These are phyloP conservation scores for Lasioglossum marginatum DNA, from an alignment of 2,888 invertebrate species.

Conservation along the genomic window DNA sequence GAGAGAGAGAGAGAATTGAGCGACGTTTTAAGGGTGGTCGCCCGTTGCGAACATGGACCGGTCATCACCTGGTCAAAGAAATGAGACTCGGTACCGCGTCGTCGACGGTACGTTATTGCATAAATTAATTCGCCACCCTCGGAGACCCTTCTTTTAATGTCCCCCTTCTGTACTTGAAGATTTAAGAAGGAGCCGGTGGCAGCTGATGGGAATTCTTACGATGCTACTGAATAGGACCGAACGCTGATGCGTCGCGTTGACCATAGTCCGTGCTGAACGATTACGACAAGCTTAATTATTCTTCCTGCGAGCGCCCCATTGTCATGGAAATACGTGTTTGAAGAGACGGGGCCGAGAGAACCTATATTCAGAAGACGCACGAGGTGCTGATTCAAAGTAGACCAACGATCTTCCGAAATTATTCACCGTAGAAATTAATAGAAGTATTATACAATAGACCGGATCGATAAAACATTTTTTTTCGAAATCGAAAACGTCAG, in stretches of 20 bases:
- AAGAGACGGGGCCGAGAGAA: constrained; percentile 10
- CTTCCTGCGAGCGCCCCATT: constrained; percentile 39
- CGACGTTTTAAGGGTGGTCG: constrained; percentile 64
- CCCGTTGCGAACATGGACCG: constrained; percentile 73
- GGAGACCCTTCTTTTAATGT: constrained; percentile 55
- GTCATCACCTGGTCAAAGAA: constrained; percentile 81
- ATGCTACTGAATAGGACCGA: constrained; percentile 44
- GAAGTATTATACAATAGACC: background rate
- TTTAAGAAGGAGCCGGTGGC: constrained; percentile 60
- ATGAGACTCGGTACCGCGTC: constrained; percentile 59
- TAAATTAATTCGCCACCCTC: constrained; percentile 80
- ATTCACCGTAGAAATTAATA: background rate
- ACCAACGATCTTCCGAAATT: background rate
- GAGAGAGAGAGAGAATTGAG: constrained; percentile 13
- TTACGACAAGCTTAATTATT: constrained; percentile 65
- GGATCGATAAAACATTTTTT: too few species aligned
- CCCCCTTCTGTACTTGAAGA: constrained; percentile 49
- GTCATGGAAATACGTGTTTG: constrained; percentile 54
- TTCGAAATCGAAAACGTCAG: too few species aligned
- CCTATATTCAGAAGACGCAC: background rate
- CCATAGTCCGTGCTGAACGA: constrained; percentile 54
- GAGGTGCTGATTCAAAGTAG: constrained; percentile 31
- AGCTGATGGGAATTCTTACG: constrained; percentile 71
- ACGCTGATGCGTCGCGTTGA: constrained; percentile 56
- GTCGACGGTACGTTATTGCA: constrained; percentile 70